A percentile compares a stretch with the other conserved stretches of the same genome.
Evolutionary conservation across 2,797 vertebrate species (phyloP).

Genomic region (Champsocephalus esox): DNA sequence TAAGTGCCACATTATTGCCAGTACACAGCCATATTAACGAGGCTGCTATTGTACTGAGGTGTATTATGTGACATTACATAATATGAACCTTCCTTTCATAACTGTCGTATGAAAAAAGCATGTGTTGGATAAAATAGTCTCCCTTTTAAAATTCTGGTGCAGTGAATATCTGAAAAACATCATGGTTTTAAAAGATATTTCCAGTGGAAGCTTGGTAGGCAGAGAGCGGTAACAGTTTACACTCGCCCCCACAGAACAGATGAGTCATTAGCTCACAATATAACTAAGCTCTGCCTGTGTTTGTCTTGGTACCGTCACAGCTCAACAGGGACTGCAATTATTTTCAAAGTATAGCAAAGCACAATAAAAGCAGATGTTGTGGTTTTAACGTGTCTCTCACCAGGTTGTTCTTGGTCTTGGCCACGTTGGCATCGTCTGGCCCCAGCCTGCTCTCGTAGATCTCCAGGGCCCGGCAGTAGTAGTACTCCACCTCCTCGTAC

Average conservation of each 20-base stretch:
- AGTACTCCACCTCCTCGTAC: conserved; percentile 97
- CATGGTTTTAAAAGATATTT: conserved; percentile 13
- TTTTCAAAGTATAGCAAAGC: background rate
- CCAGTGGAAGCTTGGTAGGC: conserved; percentile 1
- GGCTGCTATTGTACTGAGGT: background rate
- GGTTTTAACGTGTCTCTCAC: conserved; percentile 72
- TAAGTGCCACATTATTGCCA: too few species aligned
- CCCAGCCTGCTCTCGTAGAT: conserved; percentile 95
- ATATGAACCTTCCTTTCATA: background rate
- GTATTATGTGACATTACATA: background rate
- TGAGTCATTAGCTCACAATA: conserved; percentile 14
- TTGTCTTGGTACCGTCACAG: conserved; percentile 4
- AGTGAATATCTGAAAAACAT: background rate
- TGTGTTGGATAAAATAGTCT: background rate
- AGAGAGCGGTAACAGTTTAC: conserved; percentile 4
- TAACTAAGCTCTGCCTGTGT: background rate
- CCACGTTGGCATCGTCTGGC: conserved; percentile 95
- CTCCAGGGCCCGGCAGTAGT: conserved; percentile 96
- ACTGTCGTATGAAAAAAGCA: background rate
- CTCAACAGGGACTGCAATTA: background rate
- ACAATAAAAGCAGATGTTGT: background rate
- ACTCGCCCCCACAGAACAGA: conserved; percentile 3
- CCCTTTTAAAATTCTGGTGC: background rate
- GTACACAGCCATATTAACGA: background rate
- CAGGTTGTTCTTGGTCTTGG: conserved; percentile 99